Evolutionary conservation across 2,113 vertebrate species (phyloP).

Genomic region (Pelobates fuscus): DNA sequence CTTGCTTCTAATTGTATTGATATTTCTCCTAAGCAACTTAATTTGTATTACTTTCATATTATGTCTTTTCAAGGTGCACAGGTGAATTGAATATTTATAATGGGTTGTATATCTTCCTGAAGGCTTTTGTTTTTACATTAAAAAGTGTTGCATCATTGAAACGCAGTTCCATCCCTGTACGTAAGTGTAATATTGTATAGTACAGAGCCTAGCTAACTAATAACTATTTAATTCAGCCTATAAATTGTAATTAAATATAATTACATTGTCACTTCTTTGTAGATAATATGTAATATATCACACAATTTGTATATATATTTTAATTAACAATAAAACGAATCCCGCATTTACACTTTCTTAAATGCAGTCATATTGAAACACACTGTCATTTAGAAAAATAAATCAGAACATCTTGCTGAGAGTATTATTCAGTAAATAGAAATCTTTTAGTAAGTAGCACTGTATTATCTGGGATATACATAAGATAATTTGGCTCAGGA

Average conservation of each 20-base stretch:
- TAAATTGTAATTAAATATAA: background rate
- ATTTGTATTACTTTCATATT: constrained; percentile 44
- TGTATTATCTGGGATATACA: too few species aligned
- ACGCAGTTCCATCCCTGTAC: background rate
- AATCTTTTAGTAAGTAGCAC: too few species aligned
- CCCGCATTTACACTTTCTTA: too few species aligned
- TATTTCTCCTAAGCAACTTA: constrained; percentile 42
- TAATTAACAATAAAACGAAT: too few species aligned
- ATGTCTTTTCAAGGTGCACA: constrained; percentile 38
- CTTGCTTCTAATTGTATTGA: constrained; percentile 48
- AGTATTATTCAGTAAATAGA: too few species aligned
- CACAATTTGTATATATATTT: background rate
- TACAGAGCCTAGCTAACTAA: background rate
- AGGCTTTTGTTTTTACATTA: background rate
- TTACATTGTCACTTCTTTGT: background rate
- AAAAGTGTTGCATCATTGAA: background rate
- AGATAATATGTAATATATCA: background rate
- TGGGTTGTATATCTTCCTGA: background rate
- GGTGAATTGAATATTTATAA: constrained; percentile 27
- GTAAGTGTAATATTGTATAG: background rate
- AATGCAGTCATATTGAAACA: too few species aligned
- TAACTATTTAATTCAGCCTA: background rate
- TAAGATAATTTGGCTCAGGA: too few species aligned
- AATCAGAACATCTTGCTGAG: too few species aligned
- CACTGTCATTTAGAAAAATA: too few species aligned